Evolutionary conservation across 1,140 invertebrate genomes (phyloP).

Genomic region (Triops longicaudatus): DNA sequence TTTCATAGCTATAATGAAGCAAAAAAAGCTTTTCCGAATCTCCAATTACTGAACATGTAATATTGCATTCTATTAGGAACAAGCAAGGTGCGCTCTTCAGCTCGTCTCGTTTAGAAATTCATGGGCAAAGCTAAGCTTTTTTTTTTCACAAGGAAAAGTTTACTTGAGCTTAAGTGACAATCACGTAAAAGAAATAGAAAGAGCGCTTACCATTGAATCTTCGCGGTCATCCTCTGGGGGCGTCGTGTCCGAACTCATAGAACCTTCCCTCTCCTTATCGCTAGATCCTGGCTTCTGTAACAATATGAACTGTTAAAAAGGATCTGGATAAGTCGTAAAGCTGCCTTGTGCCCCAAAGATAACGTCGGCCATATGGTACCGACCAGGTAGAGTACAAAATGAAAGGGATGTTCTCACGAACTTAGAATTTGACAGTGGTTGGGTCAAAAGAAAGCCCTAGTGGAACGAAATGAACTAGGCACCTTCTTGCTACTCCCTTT

Average conservation of each 20-base stretch:
- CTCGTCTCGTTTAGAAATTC: neutral
- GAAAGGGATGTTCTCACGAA: neutral
- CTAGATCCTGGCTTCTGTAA: slow-evolving; percentile 6
- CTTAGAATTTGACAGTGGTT: neutral
- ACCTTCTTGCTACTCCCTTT: neutral
- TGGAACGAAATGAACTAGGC: neutral
- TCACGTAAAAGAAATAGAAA: neutral
- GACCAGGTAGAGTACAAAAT: neutral
- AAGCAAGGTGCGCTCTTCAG: neutral
- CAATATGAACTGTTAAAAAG: slow-evolving; percentile 3
- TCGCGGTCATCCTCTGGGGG: slow-evolving; percentile 27
- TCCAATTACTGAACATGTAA: neutral
- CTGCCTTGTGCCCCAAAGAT: neutral
- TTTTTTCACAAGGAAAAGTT: neutral
- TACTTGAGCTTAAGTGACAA: neutral
- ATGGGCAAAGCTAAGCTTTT: neutral
- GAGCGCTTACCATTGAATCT: slow-evolving; percentile 18
- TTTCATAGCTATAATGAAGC: neutral
- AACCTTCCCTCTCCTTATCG: slow-evolving; percentile 26
- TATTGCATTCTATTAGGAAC: neutral
- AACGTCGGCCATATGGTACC: slow-evolving; percentile 1
- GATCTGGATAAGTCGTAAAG: neutral
- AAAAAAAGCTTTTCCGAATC: neutral
- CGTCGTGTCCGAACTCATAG: slow-evolving; percentile 27
- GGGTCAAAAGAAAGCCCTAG: neutral